Evolutionary conservation across 2,888 invertebrate genomes (phyloP).

Genomic region (Brachyptera risi): DNA sequence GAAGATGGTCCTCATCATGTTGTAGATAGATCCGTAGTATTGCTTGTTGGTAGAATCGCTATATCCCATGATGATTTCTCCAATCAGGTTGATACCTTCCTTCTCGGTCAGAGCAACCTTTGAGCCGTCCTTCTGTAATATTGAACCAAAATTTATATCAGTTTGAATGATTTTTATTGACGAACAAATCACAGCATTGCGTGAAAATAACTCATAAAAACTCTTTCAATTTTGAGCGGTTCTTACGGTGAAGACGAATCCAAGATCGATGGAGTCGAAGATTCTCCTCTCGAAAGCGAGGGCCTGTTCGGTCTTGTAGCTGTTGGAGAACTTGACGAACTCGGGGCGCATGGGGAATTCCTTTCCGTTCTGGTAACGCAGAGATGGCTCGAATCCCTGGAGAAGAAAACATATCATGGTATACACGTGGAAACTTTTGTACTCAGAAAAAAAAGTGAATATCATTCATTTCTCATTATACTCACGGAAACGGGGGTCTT

Average conservation of each 20-base stretch:
- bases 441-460: background rate
- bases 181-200: no score
- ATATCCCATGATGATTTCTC: slow-evolving; percentile 43
- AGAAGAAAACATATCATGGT: no score
- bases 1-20: slow-evolving; percentile 28
- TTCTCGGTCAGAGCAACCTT: slow-evolving; percentile 34
- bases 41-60: slow-evolving; percentile 39
- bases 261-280: slow-evolving; percentile 45
- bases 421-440: background rate
- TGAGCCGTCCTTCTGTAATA: slow-evolving; percentile 19
- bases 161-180: background rate
- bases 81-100: slow-evolving; percentile 42
- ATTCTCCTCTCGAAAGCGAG: slow-evolving; percentile 33
- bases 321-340: slow-evolving; percentile 24
- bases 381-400: slow-evolving; percentile 45
- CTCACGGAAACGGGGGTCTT: slow-evolving; percentile 15
- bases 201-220: background rate
- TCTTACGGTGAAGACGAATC: slow-evolving; percentile 43
- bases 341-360: slow-evolving; percentile 47
- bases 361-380: slow-evolving; percentile 57
- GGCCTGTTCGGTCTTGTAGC: slow-evolving; percentile 39
- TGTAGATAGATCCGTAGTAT: slow-evolving; percentile 48
- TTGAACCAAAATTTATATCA: slow-evolving; percentile 37
- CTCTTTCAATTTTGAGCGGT: background rate
- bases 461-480: background rate